phyloP scores from a whole-genome alignment of 2,797 vertebrate species.

The Cheirogaleus major region DNA sequence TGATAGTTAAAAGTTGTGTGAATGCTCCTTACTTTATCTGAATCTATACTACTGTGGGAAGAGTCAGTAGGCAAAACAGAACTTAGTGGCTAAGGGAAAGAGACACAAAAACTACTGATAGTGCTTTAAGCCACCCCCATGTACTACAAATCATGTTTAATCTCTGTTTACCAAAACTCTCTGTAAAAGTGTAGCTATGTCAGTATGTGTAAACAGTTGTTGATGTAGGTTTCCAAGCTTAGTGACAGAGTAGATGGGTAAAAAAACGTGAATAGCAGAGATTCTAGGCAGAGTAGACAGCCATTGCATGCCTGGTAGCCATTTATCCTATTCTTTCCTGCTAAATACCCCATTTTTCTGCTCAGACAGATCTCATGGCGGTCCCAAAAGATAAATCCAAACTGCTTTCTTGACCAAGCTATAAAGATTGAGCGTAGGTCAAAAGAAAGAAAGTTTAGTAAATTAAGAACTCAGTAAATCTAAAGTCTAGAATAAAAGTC shows the following conservation, averaged over 20 bases:
- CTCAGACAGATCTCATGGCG: not conserved
- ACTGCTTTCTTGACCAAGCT: not conserved
- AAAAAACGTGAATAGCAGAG: not conserved
- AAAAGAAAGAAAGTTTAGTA: not conserved
- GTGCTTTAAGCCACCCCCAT: not conserved
- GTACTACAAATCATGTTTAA: not conserved
- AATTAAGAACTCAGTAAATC: not conserved
- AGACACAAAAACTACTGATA: not conserved
- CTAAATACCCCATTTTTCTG: not conserved
- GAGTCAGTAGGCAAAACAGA: not conserved
- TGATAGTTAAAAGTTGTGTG: not conserved
- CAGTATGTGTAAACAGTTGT: not conserved
- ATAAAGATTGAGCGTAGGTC: not conserved
- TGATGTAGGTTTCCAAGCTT: not conserved
- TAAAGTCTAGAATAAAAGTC: not conserved
- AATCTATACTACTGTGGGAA: not conserved
- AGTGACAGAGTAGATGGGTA: not conserved
- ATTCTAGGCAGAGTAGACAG: not conserved
- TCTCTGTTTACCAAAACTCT: not conserved
- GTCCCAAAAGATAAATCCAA: not conserved
- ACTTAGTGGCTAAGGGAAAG: not conserved
- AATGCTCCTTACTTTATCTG: not conserved
- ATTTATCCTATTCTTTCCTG: not conserved
- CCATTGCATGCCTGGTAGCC: not conserved
- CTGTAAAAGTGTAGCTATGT: not conserved